These are phyloP conservation scores for Monopterus albus DNA, from an alignment of 2,113 vertebrate species.

Conservation along the genomic window DNA sequence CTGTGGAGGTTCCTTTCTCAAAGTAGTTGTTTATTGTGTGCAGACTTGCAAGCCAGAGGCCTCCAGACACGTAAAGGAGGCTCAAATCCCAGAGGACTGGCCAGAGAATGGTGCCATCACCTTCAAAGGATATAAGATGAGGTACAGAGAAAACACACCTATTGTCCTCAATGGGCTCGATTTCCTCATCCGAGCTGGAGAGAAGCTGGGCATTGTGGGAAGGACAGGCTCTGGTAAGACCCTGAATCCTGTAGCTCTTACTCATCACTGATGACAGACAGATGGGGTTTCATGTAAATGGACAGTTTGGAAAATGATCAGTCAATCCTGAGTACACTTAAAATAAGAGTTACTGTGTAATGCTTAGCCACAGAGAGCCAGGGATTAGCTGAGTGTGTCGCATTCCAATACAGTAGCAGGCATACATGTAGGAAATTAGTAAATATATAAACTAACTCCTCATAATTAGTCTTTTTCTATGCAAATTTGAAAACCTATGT, in stretches of 20 bases:
- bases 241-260: neutral
- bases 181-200: conserved; percentile 72
- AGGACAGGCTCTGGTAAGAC: conserved; percentile 83
- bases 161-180: conserved; percentile 81
- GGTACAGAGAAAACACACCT: conserved; percentile 83
- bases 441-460: neutral
- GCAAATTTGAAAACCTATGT: neutral
- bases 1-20: neutral
- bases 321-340: neutral
- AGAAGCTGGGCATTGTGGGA: conserved; percentile 88
- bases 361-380: neutral
- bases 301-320: neutral
- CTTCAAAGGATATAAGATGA: conserved; percentile 85
- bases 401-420: too few species aligned
- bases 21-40: neutral
- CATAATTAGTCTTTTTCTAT: neutral
- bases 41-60: conserved; percentile 82
- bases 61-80: conserved; percentile 56
- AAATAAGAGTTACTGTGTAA: neutral
- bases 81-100: conserved; percentile 77
- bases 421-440: neutral
- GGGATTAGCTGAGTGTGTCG: too few species aligned
- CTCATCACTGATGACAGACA: neutral
- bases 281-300: neutral
- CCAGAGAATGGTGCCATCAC: conserved; percentile 79